phyloP scores from a whole-genome alignment of 2,888 invertebrate species.

The Panopea generosa region DNA sequence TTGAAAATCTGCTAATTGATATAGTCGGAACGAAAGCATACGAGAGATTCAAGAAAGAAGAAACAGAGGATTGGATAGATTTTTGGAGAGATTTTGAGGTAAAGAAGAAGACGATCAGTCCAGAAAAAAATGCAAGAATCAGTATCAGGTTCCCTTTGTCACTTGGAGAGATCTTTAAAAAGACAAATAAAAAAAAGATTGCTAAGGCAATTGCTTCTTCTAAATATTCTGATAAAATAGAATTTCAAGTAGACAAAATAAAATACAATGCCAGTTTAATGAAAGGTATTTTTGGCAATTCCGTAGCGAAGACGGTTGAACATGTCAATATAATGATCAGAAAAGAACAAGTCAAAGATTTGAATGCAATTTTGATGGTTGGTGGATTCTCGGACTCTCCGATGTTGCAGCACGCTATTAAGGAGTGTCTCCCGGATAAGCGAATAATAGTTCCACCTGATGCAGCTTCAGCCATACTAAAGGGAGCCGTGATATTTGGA shows the following conservation, averaged over 20 bases:
- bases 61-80: constrained; percentile 28
- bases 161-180: neutral
- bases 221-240: neutral
- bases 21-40: constrained; percentile 10
- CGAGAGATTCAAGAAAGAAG: constrained; percentile 6
- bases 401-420: constrained; percentile 28
- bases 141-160: constrained; percentile 21
- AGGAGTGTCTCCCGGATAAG: neutral
- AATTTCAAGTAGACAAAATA: constrained; percentile 8
- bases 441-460: constrained; percentile 18
- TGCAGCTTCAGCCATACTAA: constrained; percentile 15
- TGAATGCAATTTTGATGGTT: constrained; percentile 30
- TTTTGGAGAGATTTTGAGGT: constrained; percentile 30
- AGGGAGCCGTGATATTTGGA: constrained; percentile 28
- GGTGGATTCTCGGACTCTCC: constrained; percentile 34
- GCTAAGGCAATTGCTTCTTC: constrained; percentile 6
- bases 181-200: neutral
- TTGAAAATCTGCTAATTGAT: constrained; percentile 15
- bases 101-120: constrained; percentile 17
- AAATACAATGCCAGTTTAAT: constrained; percentile 10
- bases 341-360: neutral
- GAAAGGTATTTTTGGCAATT: constrained; percentile 14
- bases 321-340: constrained; percentile 8
- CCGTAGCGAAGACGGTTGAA: constrained; percentile 6
- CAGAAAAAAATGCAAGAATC: neutral